Conservation (phyloP, 2,113 vertebrate genomes). For the Furnarius figulus region DNA sequence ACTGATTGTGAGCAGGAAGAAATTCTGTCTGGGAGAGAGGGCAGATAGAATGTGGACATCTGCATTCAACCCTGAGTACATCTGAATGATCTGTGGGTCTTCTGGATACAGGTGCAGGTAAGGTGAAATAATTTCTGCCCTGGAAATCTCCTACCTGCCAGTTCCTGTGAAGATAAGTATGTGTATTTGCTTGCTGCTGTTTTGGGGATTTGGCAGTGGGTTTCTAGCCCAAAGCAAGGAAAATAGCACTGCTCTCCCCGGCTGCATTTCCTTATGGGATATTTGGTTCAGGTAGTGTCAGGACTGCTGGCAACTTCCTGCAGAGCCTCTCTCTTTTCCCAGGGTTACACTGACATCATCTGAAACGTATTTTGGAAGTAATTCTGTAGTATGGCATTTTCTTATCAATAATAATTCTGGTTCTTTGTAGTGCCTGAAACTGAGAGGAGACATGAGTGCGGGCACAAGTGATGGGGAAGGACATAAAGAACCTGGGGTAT, state of each 20-base stretch:
- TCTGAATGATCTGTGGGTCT: not conserved
- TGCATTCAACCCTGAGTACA: not conserved
- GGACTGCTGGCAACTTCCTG: not conserved
- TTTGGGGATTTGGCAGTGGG: not conserved
- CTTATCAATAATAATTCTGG: not conserved
- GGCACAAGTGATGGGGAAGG: not conserved
- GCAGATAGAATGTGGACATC: not conserved
- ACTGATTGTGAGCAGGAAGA: not conserved
- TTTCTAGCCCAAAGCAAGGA: not conserved
- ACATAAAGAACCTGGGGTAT: not conserved
- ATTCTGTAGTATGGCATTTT: not conserved
- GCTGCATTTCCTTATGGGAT: not conserved
- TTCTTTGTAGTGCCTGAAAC: not conserved
- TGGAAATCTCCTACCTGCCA: not conserved
- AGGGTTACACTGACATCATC: not conserved
- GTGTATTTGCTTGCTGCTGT: not conserved
- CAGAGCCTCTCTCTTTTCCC: not conserved
- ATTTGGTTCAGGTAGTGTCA: not conserved
- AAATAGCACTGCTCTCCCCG: not conserved
- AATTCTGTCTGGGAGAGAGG: not conserved
- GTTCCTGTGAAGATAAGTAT: not conserved
- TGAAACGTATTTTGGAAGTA: not conserved
- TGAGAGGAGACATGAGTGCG: not conserved
- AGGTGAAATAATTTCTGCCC: not conserved
- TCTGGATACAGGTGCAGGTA: not conserved